These are phyloP conservation scores for Blastomussa wellsi DNA, from an alignment of 92 coral and sea anemone species.

Conservation along the genomic window DNA sequence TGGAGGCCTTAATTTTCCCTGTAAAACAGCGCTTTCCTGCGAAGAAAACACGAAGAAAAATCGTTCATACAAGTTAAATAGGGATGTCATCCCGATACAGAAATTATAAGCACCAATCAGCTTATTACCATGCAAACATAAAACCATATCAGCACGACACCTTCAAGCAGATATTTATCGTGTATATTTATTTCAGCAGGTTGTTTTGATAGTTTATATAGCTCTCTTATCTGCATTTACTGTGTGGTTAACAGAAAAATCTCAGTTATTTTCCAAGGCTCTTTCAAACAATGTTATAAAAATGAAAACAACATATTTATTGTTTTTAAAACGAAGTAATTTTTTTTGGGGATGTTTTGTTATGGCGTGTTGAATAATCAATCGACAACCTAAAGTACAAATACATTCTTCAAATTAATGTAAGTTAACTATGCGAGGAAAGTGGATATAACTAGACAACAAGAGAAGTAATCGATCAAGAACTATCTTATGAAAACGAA, in stretches of 20 bases:
- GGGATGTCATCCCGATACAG: conserved; percentile 8
- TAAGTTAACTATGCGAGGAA: background rate
- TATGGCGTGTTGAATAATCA: background rate
- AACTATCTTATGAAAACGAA: background rate
- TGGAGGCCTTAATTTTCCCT: conserved; percentile 41
- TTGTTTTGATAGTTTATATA: background rate
- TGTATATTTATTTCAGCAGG: background rate
- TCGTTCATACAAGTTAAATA: conserved; percentile 4
- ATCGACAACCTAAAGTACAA: background rate
- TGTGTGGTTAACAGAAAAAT: background rate
- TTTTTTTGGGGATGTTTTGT: background rate
- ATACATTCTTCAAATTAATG: background rate
- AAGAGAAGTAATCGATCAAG: background rate
- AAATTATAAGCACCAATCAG: background rate
- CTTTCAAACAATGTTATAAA: background rate
- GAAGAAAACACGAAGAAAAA: background rate
- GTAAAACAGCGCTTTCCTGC: conserved; percentile 42
- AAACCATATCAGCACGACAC: conserved; percentile 20
- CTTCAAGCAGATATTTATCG: conserved; percentile 18
- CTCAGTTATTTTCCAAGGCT: background rate
- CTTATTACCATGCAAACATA: conserved; percentile 21
- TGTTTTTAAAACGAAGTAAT: background rate
- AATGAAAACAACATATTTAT: background rate
- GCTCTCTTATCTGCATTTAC: background rate
- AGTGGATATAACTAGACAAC: background rate